Percentiles rank a stretch among this genome's conserved stretches.
phyloP scores from a whole-genome alignment of 1,140 invertebrate genomes.

The Apolygus lucorum region DNA sequence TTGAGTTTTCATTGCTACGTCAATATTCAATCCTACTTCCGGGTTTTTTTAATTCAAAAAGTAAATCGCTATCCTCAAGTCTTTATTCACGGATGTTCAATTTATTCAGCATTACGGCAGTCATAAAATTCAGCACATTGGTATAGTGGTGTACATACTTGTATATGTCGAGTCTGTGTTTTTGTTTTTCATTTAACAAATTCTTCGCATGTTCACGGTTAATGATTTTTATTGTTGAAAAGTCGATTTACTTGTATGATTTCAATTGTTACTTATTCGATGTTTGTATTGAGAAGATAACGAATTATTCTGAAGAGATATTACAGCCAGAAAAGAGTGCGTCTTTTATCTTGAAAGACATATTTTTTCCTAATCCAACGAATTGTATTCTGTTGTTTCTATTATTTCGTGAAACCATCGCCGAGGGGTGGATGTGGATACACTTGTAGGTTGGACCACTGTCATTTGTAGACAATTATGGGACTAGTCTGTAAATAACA shows the following conservation, averaged over 20 bases:
- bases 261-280: not conserved
- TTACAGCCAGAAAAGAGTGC: no score
- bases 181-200: not conserved
- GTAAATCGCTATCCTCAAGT: no score
- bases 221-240: no score
- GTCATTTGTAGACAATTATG: not conserved
- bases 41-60: no score
- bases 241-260: no score
- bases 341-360: no score
- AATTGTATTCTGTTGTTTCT: slow-evolving; percentile 6
- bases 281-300: not conserved
- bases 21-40: no score
- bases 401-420: not conserved
- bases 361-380: not conserved
- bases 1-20: no score
- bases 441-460: slow-evolving; percentile 7
- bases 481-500: no score
- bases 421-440: slow-evolving; percentile 2
- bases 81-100: no score
- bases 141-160: not conserved
- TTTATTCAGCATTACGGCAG: no score
- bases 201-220: slow-evolving; percentile 26
- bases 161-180: not conserved
- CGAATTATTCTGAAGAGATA: not conserved
- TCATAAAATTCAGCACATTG: slow-evolving; percentile 5